A percentile compares a stretch with the other conserved stretches of the same genome.
Evolutionary conservation across 2,797 vertebrate species (phyloP).

Genomic region (Salmo trutta): DNA sequence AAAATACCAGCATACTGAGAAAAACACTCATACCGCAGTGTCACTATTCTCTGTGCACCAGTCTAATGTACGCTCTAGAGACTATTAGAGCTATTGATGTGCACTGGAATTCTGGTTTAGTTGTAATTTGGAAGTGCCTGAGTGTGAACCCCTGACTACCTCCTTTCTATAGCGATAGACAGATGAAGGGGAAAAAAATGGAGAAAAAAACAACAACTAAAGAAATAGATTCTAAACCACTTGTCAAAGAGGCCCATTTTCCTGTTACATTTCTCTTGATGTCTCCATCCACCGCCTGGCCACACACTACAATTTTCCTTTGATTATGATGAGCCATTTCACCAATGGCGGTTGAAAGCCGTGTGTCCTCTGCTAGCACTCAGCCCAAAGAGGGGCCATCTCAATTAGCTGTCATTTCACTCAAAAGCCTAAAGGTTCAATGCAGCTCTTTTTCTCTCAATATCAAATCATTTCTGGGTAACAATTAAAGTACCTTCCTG

Average conservation of each 20-base stretch:
- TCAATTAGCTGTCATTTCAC: constrained; percentile 77
- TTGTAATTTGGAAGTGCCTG: too few species aligned
- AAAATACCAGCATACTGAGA: constrained; percentile 38
- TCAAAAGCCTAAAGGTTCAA: constrained; percentile 51
- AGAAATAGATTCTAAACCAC: constrained; percentile 47
- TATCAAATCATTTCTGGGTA: too few species aligned
- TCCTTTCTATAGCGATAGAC: constrained; percentile 29
- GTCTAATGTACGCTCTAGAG: constrained; percentile 5
- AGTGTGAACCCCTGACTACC: neutral
- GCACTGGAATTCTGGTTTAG: neutral
- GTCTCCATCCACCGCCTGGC: constrained; percentile 43
- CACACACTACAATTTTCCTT: constrained; percentile 66
- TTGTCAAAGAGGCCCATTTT: constrained; percentile 52
- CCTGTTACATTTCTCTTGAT: constrained; percentile 56
- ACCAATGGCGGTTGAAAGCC: constrained; percentile 51
- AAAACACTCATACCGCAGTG: constrained; percentile 20
- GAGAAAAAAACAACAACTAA: constrained; percentile 23
- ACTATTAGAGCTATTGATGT: constrained; percentile 33
- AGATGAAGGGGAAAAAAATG: constrained; percentile 12
- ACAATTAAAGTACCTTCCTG: too few species aligned
- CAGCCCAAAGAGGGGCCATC: constrained; percentile 61
- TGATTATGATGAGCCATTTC: constrained; percentile 71
- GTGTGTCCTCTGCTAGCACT: constrained; percentile 64
- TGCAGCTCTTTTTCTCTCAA: too few species aligned
- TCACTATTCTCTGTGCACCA: constrained; percentile 4